Conservation (phyloP, 2,888 invertebrate genomes). For the Argyresthia albistria region DNA sequence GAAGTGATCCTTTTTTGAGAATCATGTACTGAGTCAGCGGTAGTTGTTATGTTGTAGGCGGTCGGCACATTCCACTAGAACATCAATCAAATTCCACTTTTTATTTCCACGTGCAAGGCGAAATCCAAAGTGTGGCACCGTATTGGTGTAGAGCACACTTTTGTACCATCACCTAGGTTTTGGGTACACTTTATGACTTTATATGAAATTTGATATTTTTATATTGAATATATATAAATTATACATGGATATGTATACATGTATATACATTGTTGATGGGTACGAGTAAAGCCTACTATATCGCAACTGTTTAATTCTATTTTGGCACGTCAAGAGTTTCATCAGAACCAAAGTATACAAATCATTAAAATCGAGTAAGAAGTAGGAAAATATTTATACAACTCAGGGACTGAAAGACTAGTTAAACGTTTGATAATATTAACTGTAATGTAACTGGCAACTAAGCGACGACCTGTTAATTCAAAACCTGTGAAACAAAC, state of each 20-base stretch:
- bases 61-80: conserved; percentile 71
- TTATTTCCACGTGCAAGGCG: conserved; percentile 65
- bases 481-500: conserved; percentile 54
- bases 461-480: conserved; percentile 60
- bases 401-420: conserved; percentile 71
- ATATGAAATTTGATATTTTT: conserved; percentile 73
- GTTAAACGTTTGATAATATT: conserved; percentile 70
- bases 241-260: conserved; percentile 72
- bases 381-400: conserved; percentile 72
- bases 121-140: conserved; percentile 59
- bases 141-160: conserved; percentile 61
- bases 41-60: conserved; percentile 68
- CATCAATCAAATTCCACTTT: conserved; percentile 64
- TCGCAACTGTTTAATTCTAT: conserved; percentile 72
- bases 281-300: conserved; percentile 68
- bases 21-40: conserved; percentile 65
- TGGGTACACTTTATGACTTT: conserved; percentile 74
- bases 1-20: conserved; percentile 70
- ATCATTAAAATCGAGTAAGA: conserved; percentile 70
- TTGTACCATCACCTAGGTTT: conserved; percentile 72
- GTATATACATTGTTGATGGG: conserved; percentile 72
- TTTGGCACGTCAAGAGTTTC: conserved; percentile 70
- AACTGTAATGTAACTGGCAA: conserved; percentile 68
- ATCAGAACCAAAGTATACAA: conserved; percentile 73
- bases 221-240: conserved; percentile 72